Conservation (phyloP, 2,113 vertebrate genomes). For the Piprites chloris region DNA sequence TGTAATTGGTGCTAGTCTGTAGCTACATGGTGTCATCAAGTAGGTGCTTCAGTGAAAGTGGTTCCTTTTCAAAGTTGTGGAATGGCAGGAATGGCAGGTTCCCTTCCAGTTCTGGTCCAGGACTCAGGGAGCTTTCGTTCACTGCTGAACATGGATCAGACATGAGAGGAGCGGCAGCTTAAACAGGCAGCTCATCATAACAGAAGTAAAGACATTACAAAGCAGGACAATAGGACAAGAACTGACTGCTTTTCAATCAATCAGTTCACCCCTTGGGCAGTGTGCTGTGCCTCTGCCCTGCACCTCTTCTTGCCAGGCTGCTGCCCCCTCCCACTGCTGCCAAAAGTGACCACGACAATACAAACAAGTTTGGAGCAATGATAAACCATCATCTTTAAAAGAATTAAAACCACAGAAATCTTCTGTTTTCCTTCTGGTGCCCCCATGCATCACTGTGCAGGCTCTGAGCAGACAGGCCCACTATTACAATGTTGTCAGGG, state of each 20-base stretch:
- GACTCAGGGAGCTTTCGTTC: neutral
- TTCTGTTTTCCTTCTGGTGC: slow-evolving; percentile 54
- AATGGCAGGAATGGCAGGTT: neutral
- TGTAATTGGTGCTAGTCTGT: neutral
- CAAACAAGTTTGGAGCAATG: neutral
- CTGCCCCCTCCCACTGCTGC: neutral
- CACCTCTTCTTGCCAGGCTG: neutral
- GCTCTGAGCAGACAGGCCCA: slow-evolving; percentile 81
- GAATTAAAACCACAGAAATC: neutral
- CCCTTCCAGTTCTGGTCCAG: neutral
- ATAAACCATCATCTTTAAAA: neutral
- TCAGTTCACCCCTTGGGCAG: neutral
- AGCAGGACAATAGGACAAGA: neutral
- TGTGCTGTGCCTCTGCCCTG: neutral
- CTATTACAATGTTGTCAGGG: slow-evolving; percentile 90
- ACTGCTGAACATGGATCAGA: neutral
- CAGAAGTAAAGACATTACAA: neutral
- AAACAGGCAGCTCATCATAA: neutral
- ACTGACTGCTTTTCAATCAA: neutral
- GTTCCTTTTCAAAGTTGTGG: neutral
- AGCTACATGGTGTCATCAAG: neutral
- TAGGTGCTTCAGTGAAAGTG: neutral
- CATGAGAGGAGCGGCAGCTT: neutral
- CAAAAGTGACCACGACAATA: neutral
- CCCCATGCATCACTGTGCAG: slow-evolving; percentile 82